phyloP scores from a whole-genome alignment of 1,140 invertebrate genomes.

The Pentalonia nigronervosa region DNA sequence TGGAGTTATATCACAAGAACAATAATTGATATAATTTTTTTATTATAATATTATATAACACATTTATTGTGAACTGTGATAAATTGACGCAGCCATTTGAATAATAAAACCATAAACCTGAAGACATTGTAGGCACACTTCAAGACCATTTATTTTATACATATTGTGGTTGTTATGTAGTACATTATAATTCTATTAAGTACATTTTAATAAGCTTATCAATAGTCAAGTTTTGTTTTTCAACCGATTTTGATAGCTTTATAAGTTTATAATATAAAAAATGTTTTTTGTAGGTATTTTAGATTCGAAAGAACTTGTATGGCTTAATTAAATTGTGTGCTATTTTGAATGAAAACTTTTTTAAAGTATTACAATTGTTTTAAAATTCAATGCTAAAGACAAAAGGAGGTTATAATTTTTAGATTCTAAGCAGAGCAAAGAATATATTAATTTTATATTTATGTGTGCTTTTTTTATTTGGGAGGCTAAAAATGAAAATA shows the following conservation, averaged over 20 bases:
- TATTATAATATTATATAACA: too few species aligned
- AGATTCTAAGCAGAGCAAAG: neutral
- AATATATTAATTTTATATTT: neutral
- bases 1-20: too few species aligned
- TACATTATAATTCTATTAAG: too few species aligned
- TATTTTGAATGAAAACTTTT: neutral
- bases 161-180: too few species aligned
- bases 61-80: neutral
- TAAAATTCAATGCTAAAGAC: neutral
- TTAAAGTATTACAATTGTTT: neutral
- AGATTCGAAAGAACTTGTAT: neutral
- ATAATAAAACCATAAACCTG: neutral
- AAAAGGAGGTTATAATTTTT: neutral
- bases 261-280: too few species aligned
- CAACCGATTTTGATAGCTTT: neutral
- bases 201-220: neutral
- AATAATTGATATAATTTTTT: too few species aligned
- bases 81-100: neutral
- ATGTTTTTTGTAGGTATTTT: too few species aligned
- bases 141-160: neutral
- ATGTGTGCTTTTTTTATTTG: neutral
- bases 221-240: neutral
- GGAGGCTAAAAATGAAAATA: neutral
- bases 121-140: neutral
- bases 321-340: neutral